A percentile compares a stretch with the other conserved stretches of the same genome.
These are phyloP conservation scores for Epizoanthus rinbou DNA, from an alignment of 92 coral and sea anemone genomes.

Conservation along the genomic window DNA sequence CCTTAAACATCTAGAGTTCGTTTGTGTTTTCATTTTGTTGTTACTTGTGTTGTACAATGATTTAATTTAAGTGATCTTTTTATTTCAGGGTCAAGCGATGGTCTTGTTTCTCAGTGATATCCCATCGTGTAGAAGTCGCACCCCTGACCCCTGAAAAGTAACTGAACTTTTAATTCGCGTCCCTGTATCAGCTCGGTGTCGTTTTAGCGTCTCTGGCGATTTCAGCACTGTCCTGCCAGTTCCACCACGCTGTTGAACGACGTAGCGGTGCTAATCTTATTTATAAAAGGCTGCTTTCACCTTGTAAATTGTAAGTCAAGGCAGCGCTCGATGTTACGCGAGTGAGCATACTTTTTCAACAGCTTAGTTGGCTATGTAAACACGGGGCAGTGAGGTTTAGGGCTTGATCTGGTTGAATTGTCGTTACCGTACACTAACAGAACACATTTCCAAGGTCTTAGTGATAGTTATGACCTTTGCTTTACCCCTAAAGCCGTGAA, in stretches of 20 bases:
- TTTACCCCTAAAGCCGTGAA: neutral
- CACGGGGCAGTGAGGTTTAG: neutral
- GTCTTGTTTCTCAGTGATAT: slow-evolving; percentile 49
- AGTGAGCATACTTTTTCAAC: neutral
- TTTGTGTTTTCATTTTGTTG: slow-evolving; percentile 35
- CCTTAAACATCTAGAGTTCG: neutral
- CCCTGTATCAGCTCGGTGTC: neutral
- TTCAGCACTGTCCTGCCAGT: neutral
- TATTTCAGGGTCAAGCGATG: slow-evolving; percentile 60
- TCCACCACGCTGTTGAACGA: neutral
- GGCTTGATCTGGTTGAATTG: neutral
- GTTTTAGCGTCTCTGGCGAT: neutral
- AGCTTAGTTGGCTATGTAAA: neutral
- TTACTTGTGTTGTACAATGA: slow-evolving; percentile 46
- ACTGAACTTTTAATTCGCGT: neutral
- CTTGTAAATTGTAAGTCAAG: neutral
- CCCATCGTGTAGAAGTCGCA: slow-evolving; percentile 46
- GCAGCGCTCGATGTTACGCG: neutral
- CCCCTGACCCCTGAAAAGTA: slow-evolving; percentile 45
- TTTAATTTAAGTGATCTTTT: slow-evolving; percentile 62
- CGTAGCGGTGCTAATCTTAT: neutral
- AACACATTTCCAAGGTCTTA: neutral
- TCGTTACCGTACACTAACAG: neutral
- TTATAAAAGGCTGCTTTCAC: neutral
- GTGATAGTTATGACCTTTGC: slow-evolving; percentile 2